Percentiles rank a stretch among this genome's conserved stretches.
Evolutionary conservation across 1,140 invertebrate species (phyloP).

Genomic region (Batillaria attramentaria): DNA sequence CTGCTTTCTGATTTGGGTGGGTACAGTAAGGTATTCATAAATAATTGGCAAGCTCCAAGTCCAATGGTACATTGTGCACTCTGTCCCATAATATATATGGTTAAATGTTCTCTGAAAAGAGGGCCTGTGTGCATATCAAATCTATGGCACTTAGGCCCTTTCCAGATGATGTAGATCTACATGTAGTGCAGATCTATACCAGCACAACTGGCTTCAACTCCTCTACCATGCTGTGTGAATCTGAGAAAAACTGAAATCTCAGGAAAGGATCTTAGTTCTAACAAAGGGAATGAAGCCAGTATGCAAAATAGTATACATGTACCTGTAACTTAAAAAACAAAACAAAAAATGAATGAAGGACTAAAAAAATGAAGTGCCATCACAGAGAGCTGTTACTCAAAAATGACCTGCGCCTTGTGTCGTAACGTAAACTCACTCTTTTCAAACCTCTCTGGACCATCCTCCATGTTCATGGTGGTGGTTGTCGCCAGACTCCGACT

Average conservation of each 20-base stretch:
- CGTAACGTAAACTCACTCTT: neutral
- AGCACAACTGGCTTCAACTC: too few relatives aligned
- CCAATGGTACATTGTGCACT: neutral
- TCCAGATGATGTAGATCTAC: too few relatives aligned
- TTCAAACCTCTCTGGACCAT: conserved; percentile 6
- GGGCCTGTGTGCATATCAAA: too few relatives aligned
- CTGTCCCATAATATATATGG: neutral
- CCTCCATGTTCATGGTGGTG: neutral
- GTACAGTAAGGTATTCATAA: neutral
- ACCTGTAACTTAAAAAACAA: too few relatives aligned
- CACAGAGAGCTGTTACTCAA: neutral
- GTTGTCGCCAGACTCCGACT: neutral
- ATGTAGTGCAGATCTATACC: too few relatives aligned
- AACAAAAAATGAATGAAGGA: neutral
- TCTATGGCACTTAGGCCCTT: too few relatives aligned
- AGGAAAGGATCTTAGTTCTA: too few relatives aligned
- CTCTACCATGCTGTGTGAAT: too few relatives aligned
- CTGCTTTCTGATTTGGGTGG: neutral
- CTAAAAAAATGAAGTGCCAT: neutral
- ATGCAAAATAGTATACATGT: too few relatives aligned
- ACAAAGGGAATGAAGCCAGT: too few relatives aligned
- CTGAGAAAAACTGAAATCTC: too few relatives aligned
- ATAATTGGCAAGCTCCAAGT: neutral
- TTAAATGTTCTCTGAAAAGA: neutral
- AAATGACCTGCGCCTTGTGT: neutral